Base-by-base conservation (phyloP, 2,888 invertebrate genomes). In the Patella ulyssiponensis region DNA sequence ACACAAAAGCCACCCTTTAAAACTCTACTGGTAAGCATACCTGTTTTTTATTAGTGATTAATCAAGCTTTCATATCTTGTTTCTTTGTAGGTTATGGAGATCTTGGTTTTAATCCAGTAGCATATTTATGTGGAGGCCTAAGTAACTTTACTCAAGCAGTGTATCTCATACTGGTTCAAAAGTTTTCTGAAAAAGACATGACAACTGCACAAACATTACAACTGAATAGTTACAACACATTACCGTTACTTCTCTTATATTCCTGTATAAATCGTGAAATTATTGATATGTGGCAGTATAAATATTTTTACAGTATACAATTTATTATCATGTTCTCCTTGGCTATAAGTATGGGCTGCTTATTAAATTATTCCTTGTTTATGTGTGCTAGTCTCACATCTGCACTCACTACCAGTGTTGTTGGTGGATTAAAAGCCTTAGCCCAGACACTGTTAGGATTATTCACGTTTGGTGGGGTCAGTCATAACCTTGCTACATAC, bases 341-440 rank as follows among this genome's bases (percentile, higher is more conserved):
- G 7, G 87, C 92, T 11, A 83, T 91, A 53, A 81, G 80, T 23
- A 85, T 87, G 75, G 92, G 92, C 1, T 89, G 91, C 73, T 81
- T 92, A 17, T 84, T 92, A 54, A 92, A 92, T 82, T 92, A 92
- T 83, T 90, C 92, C 2, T 85, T 92, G 73, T 93, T 93, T 85
- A 86, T 92, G 73, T 92, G 92, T 83, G 92, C 92, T 0, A 89
- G 89, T 69, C 84, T 91, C 76, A 93, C 92, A 70, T 92, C 92
- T 12, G 93, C 93, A 2, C 83, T 92, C 51, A 92, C 92, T 3
- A 92, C 92, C 1, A 91, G 91, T 84, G 88, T 92, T 4, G 89
- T 92, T 0, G 92, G 92, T 4, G 90, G 91, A 3, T 81, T 92
- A 14, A 93, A 93, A 82, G 91, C 91, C 58, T 86, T 92, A 33